Evolutionary conservation across 2,888 invertebrate genomes (phyloP).

Genomic region (Hartigia nigra): DNA sequence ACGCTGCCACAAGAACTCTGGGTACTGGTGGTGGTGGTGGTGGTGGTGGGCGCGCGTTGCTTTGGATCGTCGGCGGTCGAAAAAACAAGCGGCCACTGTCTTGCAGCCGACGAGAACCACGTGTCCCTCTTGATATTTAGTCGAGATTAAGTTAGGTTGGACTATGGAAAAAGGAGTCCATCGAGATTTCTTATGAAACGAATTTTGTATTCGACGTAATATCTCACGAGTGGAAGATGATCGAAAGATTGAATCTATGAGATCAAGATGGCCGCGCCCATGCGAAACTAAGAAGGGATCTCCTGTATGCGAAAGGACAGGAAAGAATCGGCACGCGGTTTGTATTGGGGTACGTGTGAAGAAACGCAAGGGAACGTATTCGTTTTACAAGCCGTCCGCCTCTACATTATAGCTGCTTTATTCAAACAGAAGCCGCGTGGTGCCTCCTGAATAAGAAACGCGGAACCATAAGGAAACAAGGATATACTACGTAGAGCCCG

Average conservation of each 20-base stretch:
- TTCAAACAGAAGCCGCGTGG: conserved; percentile 7
- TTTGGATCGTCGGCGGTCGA: neutral
- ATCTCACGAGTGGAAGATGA: neutral
- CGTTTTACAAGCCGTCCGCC: conserved; percentile 1
- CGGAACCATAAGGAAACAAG: conserved; percentile 3
- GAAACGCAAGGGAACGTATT: neutral
- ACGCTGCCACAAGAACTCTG: neutral
- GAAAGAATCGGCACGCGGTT: neutral
- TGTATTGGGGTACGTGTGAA: neutral
- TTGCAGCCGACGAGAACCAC: neutral
- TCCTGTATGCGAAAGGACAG: neutral
- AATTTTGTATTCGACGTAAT: neutral
- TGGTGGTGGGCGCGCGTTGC: neutral
- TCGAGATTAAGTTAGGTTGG: neutral
- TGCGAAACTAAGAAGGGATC: neutral
- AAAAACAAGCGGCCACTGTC: neutral
- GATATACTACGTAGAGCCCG: neutral
- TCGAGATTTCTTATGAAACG: neutral
- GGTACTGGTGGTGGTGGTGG: neutral
- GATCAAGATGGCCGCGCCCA: neutral
- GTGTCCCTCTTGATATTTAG: neutral
- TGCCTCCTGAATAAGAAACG: conserved; percentile 3
- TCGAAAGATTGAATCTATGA: neutral
- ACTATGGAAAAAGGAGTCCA: neutral
- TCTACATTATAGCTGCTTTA: conserved; percentile 4